A percentile compares a stretch with the other conserved stretches of the same genome.
phyloP scores from a whole-genome alignment of 2,797 vertebrate genomes.

The Smutsia temminckii region DNA sequence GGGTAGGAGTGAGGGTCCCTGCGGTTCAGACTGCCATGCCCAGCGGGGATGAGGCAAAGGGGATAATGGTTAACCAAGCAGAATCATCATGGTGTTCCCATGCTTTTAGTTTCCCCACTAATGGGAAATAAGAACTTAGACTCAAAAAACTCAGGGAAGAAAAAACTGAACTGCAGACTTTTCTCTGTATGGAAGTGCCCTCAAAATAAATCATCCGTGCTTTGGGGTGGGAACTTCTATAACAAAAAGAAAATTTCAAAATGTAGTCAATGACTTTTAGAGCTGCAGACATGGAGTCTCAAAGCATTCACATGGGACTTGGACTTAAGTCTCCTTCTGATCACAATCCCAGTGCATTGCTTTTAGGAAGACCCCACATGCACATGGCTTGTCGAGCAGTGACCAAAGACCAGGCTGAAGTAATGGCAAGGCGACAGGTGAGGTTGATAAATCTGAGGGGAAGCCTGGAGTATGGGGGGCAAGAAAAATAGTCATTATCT shows the following conservation, averaged over 20 bases:
- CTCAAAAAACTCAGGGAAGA: background rate
- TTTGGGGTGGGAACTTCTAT: background rate
- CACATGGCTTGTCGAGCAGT: accelerated
- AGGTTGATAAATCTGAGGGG: background rate
- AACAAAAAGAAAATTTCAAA: background rate
- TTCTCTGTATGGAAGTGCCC: background rate
- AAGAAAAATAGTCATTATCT: background rate
- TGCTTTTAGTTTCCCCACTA: background rate
- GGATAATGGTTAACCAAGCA: no score
- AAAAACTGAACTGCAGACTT: background rate
- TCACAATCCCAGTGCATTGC: background rate
- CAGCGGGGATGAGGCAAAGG: background rate
- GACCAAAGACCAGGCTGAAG: background rate
- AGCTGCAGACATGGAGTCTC: background rate
- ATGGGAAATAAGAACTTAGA: background rate
- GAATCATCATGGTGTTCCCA: background rate
- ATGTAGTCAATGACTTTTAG: background rate
- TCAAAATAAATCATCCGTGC: background rate
- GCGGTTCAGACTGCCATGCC: background rate
- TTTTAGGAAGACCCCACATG: background rate
- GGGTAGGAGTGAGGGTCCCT: no score
- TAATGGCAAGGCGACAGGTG: background rate
- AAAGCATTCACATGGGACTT: background rate
- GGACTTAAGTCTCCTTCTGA: background rate
- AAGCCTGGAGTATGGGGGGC: background rate